Evolutionary conservation across 2,113 vertebrate species (phyloP).

Genomic region (Cacatua alba): DNA sequence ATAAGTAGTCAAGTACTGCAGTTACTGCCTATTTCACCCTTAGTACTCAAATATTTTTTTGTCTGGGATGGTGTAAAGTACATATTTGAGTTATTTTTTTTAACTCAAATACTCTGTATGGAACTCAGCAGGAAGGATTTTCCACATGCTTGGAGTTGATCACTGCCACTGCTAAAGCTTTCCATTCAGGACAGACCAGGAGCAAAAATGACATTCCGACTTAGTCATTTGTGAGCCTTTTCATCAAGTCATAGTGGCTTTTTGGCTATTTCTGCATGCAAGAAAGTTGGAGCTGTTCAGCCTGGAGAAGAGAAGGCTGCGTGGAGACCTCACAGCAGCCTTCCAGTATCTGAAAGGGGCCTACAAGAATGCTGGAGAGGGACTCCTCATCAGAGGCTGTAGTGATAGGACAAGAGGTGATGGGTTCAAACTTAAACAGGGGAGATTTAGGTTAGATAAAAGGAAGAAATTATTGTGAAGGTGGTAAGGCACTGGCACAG

Average conservation of each 20-base stretch:
- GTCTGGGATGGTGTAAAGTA: neutral
- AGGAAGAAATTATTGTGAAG: neutral
- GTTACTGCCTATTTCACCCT: neutral
- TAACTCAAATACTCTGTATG: neutral
- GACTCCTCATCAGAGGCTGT: neutral
- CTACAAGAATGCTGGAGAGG: neutral
- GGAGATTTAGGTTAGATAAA: neutral
- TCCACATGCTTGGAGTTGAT: rapidly evolving
- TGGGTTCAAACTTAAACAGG: neutral
- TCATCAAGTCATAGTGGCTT: neutral
- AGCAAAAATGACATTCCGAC: neutral
- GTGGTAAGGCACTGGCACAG: neutral
- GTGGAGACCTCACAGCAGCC: neutral
- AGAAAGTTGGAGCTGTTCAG: neutral
- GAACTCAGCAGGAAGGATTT: neutral
- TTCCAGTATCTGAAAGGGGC: neutral
- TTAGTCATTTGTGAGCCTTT: neutral
- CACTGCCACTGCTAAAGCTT: neutral
- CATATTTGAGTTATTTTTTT: neutral
- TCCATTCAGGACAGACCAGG: rapidly evolving
- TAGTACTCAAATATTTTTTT: neutral
- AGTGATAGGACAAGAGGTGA: neutral
- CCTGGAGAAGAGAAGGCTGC: neutral
- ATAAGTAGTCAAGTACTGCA: neutral
- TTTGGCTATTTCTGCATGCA: neutral